phyloP scores from a whole-genome alignment of 2,888 invertebrate species.

The Hirtodrosophila duncani region DNA sequence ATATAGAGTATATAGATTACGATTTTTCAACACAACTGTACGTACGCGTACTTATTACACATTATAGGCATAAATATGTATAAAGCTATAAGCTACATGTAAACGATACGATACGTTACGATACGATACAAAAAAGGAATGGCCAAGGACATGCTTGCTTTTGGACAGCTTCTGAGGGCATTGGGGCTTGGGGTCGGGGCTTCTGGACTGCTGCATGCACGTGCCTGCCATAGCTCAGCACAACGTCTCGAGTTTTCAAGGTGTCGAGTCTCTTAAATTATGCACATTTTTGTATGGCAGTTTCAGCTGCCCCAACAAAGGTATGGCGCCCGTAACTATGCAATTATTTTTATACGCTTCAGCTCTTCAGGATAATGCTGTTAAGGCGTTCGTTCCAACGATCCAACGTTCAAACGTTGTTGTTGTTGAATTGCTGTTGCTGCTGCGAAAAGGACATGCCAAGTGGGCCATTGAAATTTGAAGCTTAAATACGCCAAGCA shows the following conservation, averaged over 20 bases:
- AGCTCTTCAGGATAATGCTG: constrained; percentile 30
- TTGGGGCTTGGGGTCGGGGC: neutral
- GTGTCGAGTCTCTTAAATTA: constrained; percentile 50
- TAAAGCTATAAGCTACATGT: constrained; percentile 36
- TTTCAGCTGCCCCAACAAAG: constrained; percentile 14
- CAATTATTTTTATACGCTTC: constrained; percentile 50
- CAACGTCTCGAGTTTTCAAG: constrained; percentile 28
- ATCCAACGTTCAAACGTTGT: constrained; percentile 6
- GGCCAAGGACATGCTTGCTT: constrained; percentile 52
- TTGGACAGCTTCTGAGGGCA: neutral
- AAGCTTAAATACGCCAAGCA: neutral
- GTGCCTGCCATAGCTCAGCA: constrained; percentile 23
- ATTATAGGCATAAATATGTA: constrained; percentile 9
- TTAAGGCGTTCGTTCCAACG: no score
- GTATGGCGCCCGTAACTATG: constrained; percentile 57
- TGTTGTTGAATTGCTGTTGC: neutral
- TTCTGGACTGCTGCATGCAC: constrained; percentile 34
- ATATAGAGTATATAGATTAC: constrained; percentile 66
- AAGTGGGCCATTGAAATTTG: constrained; percentile 20
- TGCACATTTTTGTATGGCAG: constrained; percentile 42
- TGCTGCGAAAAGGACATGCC: constrained; percentile 18
- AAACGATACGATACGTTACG: no score
- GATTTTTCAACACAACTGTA: constrained; percentile 28
- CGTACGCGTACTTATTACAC: constrained; percentile 18
- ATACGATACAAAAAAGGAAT: constrained; percentile 32